Evolutionary conservation across 2,797 vertebrate genomes (phyloP).

Genomic region (Helostoma temminkii): DNA sequence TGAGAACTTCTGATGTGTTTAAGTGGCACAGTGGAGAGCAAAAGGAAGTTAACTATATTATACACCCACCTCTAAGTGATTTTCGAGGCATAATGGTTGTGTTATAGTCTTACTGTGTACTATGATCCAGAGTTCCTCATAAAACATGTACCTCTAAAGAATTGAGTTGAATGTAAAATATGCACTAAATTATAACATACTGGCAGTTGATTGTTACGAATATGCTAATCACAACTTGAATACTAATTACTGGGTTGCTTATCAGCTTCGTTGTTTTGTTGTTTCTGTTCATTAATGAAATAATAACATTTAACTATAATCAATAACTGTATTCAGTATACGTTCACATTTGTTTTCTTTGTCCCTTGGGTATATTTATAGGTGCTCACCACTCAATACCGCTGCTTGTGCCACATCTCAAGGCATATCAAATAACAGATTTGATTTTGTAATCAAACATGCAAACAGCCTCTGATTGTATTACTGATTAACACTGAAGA

Average conservation of each 20-base stretch:
- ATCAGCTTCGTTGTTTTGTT: conserved; percentile 43
- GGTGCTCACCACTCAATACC: conserved; percentile 17
- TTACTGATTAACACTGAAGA: conserved; percentile 2
- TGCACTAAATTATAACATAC: conserved; percentile 21
- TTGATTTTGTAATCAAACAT: conserved; percentile 47
- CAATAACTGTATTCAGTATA: conserved; percentile 32
- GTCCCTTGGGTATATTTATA: conserved; percentile 12
- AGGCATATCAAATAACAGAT: conserved; percentile 24
- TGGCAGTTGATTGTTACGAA: conserved; percentile 43
- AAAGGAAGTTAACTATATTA: background rate
- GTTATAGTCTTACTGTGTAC: background rate
- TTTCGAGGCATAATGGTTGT: background rate
- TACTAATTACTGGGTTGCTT: conserved; percentile 41
- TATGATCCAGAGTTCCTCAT: conserved; percentile 8
- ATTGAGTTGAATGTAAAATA: conserved; percentile 16
- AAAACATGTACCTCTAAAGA: background rate
- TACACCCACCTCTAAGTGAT: background rate
- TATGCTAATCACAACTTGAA: conserved; percentile 43
- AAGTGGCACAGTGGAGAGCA: background rate
- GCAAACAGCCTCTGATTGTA: conserved; percentile 18
- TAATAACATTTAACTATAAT: conserved; percentile 44
- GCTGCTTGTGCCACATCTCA: conserved; percentile 5
- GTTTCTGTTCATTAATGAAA: conserved; percentile 28
- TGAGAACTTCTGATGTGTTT: conserved; percentile 3
- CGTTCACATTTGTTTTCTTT: conserved; percentile 26